These are phyloP conservation scores for Raja brachyura DNA, from an alignment of 2,113 vertebrate genomes.

Conservation along the genomic window DNA sequence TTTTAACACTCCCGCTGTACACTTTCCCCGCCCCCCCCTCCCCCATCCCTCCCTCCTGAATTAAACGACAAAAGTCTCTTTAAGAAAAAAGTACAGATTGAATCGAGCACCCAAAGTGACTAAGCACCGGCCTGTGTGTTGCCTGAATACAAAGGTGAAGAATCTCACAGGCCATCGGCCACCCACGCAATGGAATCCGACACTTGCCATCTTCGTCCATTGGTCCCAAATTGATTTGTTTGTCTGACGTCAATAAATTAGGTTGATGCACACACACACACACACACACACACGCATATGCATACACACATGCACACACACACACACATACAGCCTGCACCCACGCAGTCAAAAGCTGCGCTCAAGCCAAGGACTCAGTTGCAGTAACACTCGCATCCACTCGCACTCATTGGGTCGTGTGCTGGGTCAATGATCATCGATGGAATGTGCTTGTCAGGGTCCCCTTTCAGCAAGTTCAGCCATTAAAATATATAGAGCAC, in stretches of 20 bases:
- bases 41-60: not conserved
- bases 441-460: not conserved
- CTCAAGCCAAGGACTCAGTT: not conserved
- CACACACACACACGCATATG: no score
- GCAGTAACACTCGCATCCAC: not conserved
- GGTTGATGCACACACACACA: not conserved
- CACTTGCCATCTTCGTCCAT: not conserved
- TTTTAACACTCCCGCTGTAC: not conserved
- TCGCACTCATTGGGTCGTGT: not conserved
- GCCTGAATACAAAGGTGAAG: not conserved
- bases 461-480: not conserved
- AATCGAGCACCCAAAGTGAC: not conserved
- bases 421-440: not conserved
- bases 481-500: not conserved
- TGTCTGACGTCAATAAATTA: constrained; percentile 29
- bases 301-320: not conserved
- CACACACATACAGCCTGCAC: not conserved
- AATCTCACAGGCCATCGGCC: not conserved
- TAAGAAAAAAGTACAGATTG: not conserved
- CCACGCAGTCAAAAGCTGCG: not conserved
- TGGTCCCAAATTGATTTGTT: not conserved
- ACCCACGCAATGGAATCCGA: not conserved
- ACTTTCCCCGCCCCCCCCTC: not conserved
- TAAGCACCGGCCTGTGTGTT: not conserved
- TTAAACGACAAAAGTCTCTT: not conserved